These are phyloP conservation scores for Linnaemya tessellans DNA, from an alignment of 2,888 invertebrate species.

Conservation along the genomic window DNA sequence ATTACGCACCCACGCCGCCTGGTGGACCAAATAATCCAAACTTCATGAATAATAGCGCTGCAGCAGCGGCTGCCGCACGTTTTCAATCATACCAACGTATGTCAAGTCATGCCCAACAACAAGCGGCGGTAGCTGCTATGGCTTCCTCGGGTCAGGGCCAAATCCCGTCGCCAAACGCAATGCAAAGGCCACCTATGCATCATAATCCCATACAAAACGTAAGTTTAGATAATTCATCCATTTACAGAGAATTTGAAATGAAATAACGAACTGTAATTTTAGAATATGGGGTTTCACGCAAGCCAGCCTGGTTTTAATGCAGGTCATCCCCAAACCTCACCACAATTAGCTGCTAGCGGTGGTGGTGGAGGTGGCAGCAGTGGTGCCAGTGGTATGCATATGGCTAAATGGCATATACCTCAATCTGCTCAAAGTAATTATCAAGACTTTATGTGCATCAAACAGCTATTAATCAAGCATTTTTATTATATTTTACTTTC, in stretches of 20 bases:
- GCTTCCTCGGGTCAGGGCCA: slow-evolving; percentile 79
- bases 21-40: slow-evolving; percentile 83
- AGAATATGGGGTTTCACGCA: slow-evolving; percentile 83
- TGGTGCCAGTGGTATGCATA: slow-evolving; percentile 78
- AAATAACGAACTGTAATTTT: neutral
- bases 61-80: slow-evolving; percentile 77
- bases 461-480: slow-evolving; percentile 15
- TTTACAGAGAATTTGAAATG: neutral
- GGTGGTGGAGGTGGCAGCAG: slow-evolving; percentile 62
- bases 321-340: slow-evolving; percentile 83
- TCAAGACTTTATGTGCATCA: slow-evolving; percentile 73
- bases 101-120: slow-evolving; percentile 86
- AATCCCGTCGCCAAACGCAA: slow-evolving; percentile 81
- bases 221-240: slow-evolving; percentile 69
- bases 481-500: slow-evolving; percentile 14
- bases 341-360: slow-evolving; percentile 80
- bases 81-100: slow-evolving; percentile 83
- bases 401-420: slow-evolving; percentile 90
- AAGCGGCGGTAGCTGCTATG: slow-evolving; percentile 82
- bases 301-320: slow-evolving; percentile 84
- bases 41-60: slow-evolving; percentile 83
- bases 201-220: slow-evolving; percentile 84
- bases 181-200: slow-evolving; percentile 82
- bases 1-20: slow-evolving; percentile 81
- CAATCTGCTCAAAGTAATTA: slow-evolving; percentile 84